phyloP scores from a whole-genome alignment of 2,113 vertebrate genomes.

The Zosterops hypoxanthus region DNA sequence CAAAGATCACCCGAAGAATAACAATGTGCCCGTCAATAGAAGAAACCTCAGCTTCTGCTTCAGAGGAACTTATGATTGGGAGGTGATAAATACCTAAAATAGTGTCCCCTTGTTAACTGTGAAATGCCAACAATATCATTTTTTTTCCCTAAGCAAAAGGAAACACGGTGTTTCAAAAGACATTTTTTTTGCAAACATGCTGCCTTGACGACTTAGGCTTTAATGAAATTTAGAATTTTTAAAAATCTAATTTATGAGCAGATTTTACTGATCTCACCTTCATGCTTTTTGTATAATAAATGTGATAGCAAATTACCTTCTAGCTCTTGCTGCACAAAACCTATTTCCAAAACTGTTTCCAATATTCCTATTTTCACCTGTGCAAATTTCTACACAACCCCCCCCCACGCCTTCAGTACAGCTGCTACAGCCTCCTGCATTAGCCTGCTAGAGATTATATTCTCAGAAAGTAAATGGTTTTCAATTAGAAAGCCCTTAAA shows the following conservation, averaged over 20 bases:
- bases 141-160: neutral
- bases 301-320: neutral
- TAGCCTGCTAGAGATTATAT: neutral
- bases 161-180: neutral
- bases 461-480: neutral
- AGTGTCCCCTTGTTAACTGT: neutral
- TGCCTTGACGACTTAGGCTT: neutral
- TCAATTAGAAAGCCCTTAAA: neutral
- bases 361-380: neutral
- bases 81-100: neutral
- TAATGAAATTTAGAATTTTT: neutral
- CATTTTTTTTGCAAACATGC: neutral
- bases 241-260: neutral
- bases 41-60: slow-evolving; percentile 12
- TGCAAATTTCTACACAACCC: neutral
- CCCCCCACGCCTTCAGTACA: neutral
- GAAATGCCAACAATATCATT: neutral
- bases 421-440: neutral
- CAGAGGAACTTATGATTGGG: neutral
- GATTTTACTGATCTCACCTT: neutral
- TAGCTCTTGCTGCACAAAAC: neutral
- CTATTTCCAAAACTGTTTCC: neutral
- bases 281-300: neutral
- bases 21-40: slow-evolving; percentile 55
- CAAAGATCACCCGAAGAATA: slow-evolving; percentile 77